Base-by-base conservation (phyloP, 53 echinoderm and acorn worm species). In the Luidia sarsii region DNA sequence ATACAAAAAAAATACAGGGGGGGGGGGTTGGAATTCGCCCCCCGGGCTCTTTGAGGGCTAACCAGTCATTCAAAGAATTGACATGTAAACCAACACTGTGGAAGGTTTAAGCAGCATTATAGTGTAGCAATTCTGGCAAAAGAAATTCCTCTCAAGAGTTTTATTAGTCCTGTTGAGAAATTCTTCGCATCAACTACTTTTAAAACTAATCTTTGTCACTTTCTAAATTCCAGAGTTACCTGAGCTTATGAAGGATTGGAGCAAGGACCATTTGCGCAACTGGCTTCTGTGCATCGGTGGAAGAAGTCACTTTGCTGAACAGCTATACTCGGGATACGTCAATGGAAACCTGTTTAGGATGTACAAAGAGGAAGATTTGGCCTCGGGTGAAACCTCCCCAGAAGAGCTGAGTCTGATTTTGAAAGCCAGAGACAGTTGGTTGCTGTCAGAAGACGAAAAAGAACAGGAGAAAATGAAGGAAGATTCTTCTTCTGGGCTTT, bases 321-420 rank as follows among this genome's bases (percentile, higher is more conserved):
- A 67, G 27, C 41, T 86, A 11, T 57, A 31, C 15, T 48, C 57
- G 8, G 86, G 39, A 4, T 39, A 57, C 13, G 38, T 86, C 13
- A 46, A 68, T 53, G 86, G 86, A 21, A 43, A 59, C 21, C 33
- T 66, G 8, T 67, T 86, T 11, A 7, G 13, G 19, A 52, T 38
- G 48, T 41, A 50, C 14, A 45, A 30, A n/a, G 28, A 8, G 11
- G 48, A 61, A n/a, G 33, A 75, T 29, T n/a, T n/a, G n/a, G n/a
- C n/a, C n/a, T n/a, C n/a, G n/a, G n/a, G n/a, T n/a, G n/a, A n/a
- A n/a, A n/a, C n/a, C n/a, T n/a, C n/a, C 13, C 36, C 11, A 29
- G 4, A 46, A 0, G 43, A 19, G 67, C 22, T 67, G 45, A 25
- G 43, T 24, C 67, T 67, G 9, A 67, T 67, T 27, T 25, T 67